phyloP scores from a whole-genome alignment of 2,113 vertebrate species.

The Pluvianellus socialis region DNA sequence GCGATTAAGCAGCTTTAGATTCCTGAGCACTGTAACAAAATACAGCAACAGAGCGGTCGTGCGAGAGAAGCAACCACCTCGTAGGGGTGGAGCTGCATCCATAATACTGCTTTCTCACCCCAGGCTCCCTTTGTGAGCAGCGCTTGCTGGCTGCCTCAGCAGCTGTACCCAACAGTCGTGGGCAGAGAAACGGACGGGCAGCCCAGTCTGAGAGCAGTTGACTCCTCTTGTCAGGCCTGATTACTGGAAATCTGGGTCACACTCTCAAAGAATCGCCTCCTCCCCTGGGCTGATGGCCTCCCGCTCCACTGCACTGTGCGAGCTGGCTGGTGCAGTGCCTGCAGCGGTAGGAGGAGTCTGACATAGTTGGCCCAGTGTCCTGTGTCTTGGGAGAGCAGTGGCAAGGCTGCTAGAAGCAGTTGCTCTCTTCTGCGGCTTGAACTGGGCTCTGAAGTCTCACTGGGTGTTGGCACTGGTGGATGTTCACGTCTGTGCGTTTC shows the following conservation, averaged over 20 bases:
- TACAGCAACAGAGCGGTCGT: neutral
- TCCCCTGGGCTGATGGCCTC: neutral
- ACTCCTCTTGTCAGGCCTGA: conserved; percentile 9
- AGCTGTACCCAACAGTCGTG: accelerated
- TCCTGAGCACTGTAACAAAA: neutral
- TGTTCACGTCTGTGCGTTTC: neutral
- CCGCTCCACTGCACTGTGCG: neutral
- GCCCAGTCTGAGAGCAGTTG: neutral
- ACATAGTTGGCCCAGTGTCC: neutral
- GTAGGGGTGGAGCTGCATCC: neutral
- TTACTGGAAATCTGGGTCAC: conserved; percentile 67
- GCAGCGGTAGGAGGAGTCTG: neutral
- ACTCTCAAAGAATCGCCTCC: conserved; percentile 51
- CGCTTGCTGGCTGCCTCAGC: neutral
- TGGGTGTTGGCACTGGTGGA: neutral
- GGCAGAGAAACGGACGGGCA: neutral
- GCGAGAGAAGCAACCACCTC: neutral
- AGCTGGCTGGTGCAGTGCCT: neutral
- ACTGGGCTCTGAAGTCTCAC: neutral
- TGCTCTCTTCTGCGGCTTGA: neutral
- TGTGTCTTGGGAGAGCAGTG: neutral
- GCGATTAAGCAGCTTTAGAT: conserved; percentile 14
- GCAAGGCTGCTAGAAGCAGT: neutral
- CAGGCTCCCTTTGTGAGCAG: neutral
- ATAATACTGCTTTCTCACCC: neutral